Conservation (phyloP, 2,888 invertebrate species). For the Andrena bicolor region DNA sequence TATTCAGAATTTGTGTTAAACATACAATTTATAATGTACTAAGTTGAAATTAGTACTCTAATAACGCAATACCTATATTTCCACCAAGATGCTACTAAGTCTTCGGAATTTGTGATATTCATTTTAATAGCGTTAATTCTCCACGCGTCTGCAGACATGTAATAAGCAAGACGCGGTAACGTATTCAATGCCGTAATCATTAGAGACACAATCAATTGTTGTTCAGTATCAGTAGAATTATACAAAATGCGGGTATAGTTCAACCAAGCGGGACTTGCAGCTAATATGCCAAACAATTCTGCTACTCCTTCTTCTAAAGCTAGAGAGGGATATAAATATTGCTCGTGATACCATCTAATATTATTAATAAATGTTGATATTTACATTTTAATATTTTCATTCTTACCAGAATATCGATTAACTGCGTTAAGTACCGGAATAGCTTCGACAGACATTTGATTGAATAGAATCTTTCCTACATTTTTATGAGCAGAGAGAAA, state of each 20-base stretch:
- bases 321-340: constrained; percentile 45
- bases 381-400: neutral
- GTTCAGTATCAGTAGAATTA: constrained; percentile 67
- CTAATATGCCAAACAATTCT: constrained; percentile 79
- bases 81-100: constrained; percentile 80
- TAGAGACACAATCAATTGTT: constrained; percentile 74
- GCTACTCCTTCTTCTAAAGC: constrained; percentile 79
- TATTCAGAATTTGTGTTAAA: constrained; percentile 26
- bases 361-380: neutral
- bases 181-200: constrained; percentile 80
- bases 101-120: constrained; percentile 65
- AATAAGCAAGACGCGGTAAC: constrained; percentile 81
- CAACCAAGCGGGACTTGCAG: constrained; percentile 80
- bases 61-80: constrained; percentile 73
- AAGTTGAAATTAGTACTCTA: neutral
- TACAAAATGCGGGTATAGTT: constrained; percentile 69
- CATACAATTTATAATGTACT: constrained; percentile 4
- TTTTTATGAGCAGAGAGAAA: constrained; percentile 79
- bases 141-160: constrained; percentile 79
- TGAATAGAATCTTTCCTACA: constrained; percentile 76
- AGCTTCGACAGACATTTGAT: constrained; percentile 75
- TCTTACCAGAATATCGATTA: constrained; percentile 80
- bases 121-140: constrained; percentile 77
- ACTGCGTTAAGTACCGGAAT: constrained; percentile 76
- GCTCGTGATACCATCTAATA: neutral